Evolutionary conservation across 1,140 invertebrate genomes (phyloP).

Genomic region (Sitophilus oryzae): DNA sequence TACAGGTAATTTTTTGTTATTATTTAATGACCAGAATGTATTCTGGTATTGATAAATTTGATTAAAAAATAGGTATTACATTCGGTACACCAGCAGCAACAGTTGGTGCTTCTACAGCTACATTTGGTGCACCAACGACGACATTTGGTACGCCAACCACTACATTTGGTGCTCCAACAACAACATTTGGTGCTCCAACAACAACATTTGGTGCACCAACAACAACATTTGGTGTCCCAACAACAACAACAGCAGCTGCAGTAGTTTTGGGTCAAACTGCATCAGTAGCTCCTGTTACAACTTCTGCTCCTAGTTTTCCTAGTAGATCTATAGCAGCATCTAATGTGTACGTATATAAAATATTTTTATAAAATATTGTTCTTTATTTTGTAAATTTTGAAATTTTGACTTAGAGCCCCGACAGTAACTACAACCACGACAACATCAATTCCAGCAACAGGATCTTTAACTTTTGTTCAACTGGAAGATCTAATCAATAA

Average conservation of each 20-base stretch:
- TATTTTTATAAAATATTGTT: neutral
- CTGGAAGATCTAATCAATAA: conserved; percentile 93
- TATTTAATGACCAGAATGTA: conserved; percentile 19
- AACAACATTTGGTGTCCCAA: neutral
- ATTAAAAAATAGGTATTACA: conserved; percentile 33
- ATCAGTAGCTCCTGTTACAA: neutral
- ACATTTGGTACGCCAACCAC: neutral
- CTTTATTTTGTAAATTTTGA: conserved; percentile 1
- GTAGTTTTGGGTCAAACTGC: neutral
- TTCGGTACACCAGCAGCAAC: conserved; percentile 23
- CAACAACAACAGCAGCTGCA: neutral
- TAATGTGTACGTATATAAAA: neutral
- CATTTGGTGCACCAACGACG: conserved; percentile 19
- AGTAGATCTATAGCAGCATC: neutral
- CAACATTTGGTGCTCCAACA: conserved; percentile 1
- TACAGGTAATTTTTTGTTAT: conserved; percentile 35
- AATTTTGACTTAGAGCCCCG: conserved; percentile 22
- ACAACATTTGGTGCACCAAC: neutral
- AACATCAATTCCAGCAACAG: conserved; percentile 45
- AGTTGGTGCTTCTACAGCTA: conserved; percentile 9
- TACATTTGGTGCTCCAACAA: neutral
- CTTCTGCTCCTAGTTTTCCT: conserved; percentile 6
- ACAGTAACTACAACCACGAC: conserved; percentile 39
- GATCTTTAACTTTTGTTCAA: conserved; percentile 75
- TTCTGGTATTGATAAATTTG: conserved; percentile 19